Conservation (phyloP, 2,888 invertebrate genomes). For the Gnatocerus cornutus region DNA sequence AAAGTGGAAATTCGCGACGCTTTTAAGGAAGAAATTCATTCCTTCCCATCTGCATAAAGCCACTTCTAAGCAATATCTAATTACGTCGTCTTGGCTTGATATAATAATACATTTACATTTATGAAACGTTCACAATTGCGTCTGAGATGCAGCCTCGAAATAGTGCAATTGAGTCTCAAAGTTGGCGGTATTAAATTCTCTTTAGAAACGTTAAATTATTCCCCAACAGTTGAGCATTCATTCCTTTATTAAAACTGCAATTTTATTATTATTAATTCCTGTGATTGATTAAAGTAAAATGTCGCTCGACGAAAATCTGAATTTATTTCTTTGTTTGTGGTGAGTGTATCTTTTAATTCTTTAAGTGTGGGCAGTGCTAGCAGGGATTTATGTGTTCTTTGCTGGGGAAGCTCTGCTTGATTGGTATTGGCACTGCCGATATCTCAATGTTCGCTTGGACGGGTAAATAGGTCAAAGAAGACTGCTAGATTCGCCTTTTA, state of each 20-base stretch:
- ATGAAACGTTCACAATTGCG: constrained; percentile 11
- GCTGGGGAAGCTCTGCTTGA: constrained; percentile 51
- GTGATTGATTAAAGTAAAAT: constrained; percentile 14
- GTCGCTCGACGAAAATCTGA: constrained; percentile 20
- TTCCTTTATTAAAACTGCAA: constrained; percentile 41
- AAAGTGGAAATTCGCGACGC: constrained; percentile 1
- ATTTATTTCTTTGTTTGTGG: constrained; percentile 40
- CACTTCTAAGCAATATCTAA: constrained; percentile 23
- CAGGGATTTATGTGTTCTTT: constrained; percentile 51
- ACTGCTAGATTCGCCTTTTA: constrained; percentile 60
- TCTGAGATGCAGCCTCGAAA: constrained; percentile 22
- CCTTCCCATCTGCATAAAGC: constrained; percentile 8
- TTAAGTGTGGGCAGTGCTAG: constrained; percentile 48
- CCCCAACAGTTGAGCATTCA: constrained; percentile 24
- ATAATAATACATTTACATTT: constrained; percentile 31
- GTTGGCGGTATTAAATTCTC: constrained; percentile 35
- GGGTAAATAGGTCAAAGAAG: constrained; percentile 62
- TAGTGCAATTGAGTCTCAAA: constrained; percentile 23
- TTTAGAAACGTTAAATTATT: constrained; percentile 24
- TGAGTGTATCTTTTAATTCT: constrained; percentile 47
- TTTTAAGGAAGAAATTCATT: constrained; percentile 13
- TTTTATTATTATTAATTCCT: constrained; percentile 7
- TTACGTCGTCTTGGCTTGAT: constrained; percentile 9
- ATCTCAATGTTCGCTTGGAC: constrained; percentile 62
- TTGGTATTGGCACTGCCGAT: constrained; percentile 62